Conservation (phyloP, 1,140 invertebrate species). For the Onthophagus taurus region DNA sequence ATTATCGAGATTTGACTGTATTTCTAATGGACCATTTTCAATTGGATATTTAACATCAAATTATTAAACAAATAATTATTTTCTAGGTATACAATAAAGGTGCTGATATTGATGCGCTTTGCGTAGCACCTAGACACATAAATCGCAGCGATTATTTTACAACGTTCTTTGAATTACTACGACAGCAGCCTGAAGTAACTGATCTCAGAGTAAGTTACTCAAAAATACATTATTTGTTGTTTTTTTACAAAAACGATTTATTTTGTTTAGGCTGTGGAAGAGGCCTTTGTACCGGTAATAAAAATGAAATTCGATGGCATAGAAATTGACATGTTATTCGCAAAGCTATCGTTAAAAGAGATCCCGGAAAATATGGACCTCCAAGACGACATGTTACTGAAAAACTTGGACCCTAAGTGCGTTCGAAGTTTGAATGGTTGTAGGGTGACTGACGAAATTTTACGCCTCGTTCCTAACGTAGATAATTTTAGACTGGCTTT, state of each 20-base stretch:
- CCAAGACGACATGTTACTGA: conserved; percentile 81
- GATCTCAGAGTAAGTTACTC: conserved; percentile 57
- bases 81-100: conserved; percentile 92
- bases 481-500: conserved; percentile 90
- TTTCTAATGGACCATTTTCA: no score
- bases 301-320: conserved; percentile 99
- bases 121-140: conserved; percentile 94
- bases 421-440: conserved; percentile 96
- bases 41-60: no score
- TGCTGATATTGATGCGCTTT: conserved; percentile 98
- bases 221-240: neutral
- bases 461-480: conserved; percentile 89
- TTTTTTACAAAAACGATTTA: neutral
- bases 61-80: no score
- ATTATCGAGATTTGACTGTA: no score
- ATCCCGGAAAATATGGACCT: conserved; percentile 79
- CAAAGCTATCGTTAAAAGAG: conserved; percentile 83
- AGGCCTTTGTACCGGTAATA: conserved; percentile 98
- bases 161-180: conserved; percentile 87
- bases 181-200: conserved; percentile 77
- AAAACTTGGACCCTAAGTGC: conserved; percentile 94
- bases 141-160: conserved; percentile 90
- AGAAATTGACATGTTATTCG: conserved; percentile 97
- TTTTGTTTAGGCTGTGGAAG: conserved; percentile 74
- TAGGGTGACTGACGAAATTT: conserved; percentile 96